Base-by-base conservation (phyloP, 2,797 vertebrate species). In the Sebastes variabilis region DNA sequence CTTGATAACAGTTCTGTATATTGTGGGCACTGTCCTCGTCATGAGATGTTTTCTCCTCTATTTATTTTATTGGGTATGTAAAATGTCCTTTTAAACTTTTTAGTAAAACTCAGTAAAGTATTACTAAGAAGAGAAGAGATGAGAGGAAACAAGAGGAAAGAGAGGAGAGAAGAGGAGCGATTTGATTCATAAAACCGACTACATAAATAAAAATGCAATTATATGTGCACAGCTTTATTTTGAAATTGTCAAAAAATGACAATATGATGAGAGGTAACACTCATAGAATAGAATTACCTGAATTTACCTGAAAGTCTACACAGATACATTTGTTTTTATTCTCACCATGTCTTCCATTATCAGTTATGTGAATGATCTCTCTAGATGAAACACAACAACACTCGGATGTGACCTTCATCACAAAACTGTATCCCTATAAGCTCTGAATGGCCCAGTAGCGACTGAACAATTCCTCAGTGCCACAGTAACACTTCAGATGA, bases 401-500 rank as follows among this genome's bases (percentile, higher is more conserved):
- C 56, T 75, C 42, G 8, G 20, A 38, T 30, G 13, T 29, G 80
- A 30, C 56, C 3, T 9, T 58, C 8, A 46, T 36, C 72, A 59
- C 62, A 52, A 20, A 55, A 64, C 46, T 69, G 72, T 74, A 74
- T 69, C 42, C 76, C 54, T 20, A 46, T 64, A 24, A 62, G 22
- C 13, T 66, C 58, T 36, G 60, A 78, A 71, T 24, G 11, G 5
- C 75, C 25, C 10, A 13, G 11, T 42, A 42, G 18, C n/a, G 42
- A 54, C 34, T 20, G 54, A 81, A 75, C 73, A 87, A 60, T 73
- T 55, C 25, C 58, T 65, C 69, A 27, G 49, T 54, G 42, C 49
- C 36, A 13, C 42, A 20, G 16, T 64, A 49, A 58, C 30, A 77
- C 73, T 66, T 71, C 25, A 75, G 64, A 75, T 72, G 70, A 84